Percentiles rank a stretch among this genome's conserved stretches.
Evolutionary conservation across 2,797 vertebrate species (phyloP).

Genomic region (Amazonetta brasiliensis): DNA sequence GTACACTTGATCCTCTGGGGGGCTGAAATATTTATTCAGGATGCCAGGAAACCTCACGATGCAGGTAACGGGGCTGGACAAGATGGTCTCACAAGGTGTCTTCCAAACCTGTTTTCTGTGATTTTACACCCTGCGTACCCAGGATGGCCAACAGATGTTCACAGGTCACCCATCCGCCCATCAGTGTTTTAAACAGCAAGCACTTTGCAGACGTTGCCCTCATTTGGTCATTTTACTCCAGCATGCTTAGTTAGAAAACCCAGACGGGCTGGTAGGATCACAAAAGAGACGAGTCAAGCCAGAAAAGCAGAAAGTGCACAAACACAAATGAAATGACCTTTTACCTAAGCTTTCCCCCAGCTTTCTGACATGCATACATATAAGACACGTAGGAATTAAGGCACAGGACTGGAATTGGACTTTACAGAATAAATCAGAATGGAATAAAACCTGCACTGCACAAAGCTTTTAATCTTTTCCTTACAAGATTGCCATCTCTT

Average conservation of each 20-base stretch:
- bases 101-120: neutral
- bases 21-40: neutral
- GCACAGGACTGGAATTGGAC: neutral
- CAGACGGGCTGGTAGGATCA: neutral
- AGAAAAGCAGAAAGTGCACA: neutral
- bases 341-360: neutral
- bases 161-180: neutral
- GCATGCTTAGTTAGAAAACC: neutral
- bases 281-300: neutral
- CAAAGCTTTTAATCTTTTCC: neutral
- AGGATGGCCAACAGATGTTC: neutral
- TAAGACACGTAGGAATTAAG: neutral
- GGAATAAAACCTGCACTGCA: neutral
- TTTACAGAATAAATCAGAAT: neutral
- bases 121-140: neutral
- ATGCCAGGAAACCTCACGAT: neutral
- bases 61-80: neutral
- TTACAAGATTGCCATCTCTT: neutral
- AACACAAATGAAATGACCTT: neutral
- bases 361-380: neutral
- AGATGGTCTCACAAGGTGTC: neutral
- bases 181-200: neutral
- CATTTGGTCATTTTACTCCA: fast-evolving
- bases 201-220: fast-evolving
- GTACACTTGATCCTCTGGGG: neutral